Evolutionary conservation across 2,113 vertebrate species (phyloP).

Genomic region (Tricholaema leucomelas): DNA sequence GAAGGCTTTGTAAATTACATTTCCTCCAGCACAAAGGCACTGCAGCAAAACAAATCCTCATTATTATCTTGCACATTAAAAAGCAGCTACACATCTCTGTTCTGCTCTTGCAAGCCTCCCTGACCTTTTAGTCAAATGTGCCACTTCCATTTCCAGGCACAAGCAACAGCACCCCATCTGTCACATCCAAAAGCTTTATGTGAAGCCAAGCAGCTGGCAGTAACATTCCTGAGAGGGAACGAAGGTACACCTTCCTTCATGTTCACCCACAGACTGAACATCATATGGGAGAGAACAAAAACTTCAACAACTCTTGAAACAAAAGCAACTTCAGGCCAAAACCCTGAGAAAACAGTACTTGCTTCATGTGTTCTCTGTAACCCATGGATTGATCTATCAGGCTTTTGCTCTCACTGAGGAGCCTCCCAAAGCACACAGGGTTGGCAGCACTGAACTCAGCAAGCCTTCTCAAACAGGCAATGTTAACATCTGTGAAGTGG

Average conservation of each 20-base stretch:
- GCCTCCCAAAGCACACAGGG: background rate
- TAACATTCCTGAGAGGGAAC: background rate
- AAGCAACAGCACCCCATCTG: background rate
- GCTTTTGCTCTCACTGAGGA: background rate
- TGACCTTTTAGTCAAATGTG: background rate
- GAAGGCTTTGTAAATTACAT: background rate
- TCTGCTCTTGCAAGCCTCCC: background rate
- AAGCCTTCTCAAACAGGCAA: background rate
- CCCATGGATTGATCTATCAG: background rate
- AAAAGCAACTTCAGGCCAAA: background rate
- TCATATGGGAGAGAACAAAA: background rate
- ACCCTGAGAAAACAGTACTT: background rate
- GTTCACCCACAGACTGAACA: background rate
- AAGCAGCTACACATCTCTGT: background rate
- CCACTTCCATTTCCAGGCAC: slow-evolving; percentile 5
- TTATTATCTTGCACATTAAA: background rate
- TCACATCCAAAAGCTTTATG: background rate
- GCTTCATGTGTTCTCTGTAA: background rate
- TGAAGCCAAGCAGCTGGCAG: background rate
- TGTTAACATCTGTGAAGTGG: background rate
- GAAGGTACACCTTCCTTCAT: background rate
- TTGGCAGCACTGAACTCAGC: background rate
- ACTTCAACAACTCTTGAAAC: background rate
- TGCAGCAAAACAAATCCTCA: background rate
- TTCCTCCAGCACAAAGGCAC: background rate